Evolutionary conservation across 2,113 vertebrate species (phyloP).

Genomic region (Myotis brandtii): DNA sequence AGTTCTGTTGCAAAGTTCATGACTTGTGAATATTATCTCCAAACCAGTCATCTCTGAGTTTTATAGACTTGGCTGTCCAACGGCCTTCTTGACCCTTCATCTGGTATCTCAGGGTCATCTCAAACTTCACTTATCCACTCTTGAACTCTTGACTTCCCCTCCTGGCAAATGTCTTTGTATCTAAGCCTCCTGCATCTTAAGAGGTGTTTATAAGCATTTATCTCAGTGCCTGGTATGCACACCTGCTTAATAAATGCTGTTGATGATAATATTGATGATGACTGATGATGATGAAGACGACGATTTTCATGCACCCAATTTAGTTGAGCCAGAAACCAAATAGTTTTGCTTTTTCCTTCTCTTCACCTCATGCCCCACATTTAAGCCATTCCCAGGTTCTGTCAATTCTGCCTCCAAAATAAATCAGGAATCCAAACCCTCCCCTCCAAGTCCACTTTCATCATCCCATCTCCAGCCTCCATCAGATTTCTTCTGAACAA

Average conservation of each 20-base stretch:
- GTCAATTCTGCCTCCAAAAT: not conserved
- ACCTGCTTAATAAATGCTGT: not conserved
- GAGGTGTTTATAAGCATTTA: conserved; percentile 65
- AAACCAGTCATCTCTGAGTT: conserved; percentile 17
- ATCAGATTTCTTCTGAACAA: not conserved
- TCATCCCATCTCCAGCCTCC: not conserved
- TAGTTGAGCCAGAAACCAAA: conserved; percentile 45
- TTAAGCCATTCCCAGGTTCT: conserved; percentile 31
- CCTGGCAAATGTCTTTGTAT: conserved; percentile 52
- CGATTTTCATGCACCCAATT: conserved; percentile 31
- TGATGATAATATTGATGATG: not conserved
- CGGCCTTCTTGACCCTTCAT: conserved; percentile 61
- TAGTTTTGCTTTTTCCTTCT: not conserved
- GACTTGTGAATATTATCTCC: conserved; percentile 65
- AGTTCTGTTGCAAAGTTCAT: conserved; percentile 66
- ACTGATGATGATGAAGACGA: not conserved
- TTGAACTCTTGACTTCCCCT: conserved; percentile 54
- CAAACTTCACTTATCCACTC: conserved; percentile 30
- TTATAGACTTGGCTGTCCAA: conserved; percentile 28
- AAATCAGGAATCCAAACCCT: not conserved
- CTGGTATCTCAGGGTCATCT: conserved; percentile 61
- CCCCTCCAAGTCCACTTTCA: not conserved
- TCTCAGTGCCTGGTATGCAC: conserved; percentile 31
- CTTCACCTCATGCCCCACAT: not conserved
- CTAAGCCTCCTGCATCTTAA: conserved; percentile 9